A percentile compares a stretch with the other conserved stretches of the same genome.
These are phyloP conservation scores for Pseudorasbora parva DNA, from an alignment of 2,113 vertebrate genomes.

Conservation along the genomic window DNA sequence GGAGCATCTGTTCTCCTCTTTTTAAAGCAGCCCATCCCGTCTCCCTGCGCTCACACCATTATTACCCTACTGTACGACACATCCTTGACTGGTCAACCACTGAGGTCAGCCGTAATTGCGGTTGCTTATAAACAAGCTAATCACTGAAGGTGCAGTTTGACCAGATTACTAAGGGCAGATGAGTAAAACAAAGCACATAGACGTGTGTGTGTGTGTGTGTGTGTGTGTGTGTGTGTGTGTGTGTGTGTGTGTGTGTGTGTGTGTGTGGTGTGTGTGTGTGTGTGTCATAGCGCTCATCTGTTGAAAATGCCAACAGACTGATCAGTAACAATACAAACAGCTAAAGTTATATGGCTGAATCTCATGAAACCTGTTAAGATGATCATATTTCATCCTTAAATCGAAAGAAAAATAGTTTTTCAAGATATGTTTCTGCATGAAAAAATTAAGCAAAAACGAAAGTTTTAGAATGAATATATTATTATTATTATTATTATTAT, in stretches of 20 bases:
- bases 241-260: too few relatives aligned
- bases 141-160: constrained; percentile 43
- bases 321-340: not conserved
- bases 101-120: constrained; percentile 59
- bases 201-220: not conserved
- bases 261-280: too few relatives aligned
- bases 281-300: not conserved
- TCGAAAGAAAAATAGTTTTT: too few relatives aligned
- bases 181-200: not conserved
- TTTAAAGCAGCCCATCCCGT: constrained; percentile 23
- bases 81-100: constrained; percentile 53
- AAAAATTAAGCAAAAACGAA: too few relatives aligned
- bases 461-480: too few relatives aligned
- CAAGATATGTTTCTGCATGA: too few relatives aligned
- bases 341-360: not conserved
- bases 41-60: constrained; percentile 35
- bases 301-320: not conserved
- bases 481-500: too few relatives aligned
- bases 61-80: constrained; percentile 38
- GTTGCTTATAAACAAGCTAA: constrained; percentile 58
- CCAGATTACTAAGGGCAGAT: constrained; percentile 11
- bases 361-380: not conserved
- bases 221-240: too few relatives aligned
- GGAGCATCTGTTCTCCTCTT: constrained; percentile 49
- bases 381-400: not conserved